A percentile compares a stretch with the other conserved stretches of the same genome.
These are phyloP conservation scores for Lepidocolaptes lacrymiger DNA, from an alignment of 2,797 vertebrate genomes.

Conservation along the genomic window DNA sequence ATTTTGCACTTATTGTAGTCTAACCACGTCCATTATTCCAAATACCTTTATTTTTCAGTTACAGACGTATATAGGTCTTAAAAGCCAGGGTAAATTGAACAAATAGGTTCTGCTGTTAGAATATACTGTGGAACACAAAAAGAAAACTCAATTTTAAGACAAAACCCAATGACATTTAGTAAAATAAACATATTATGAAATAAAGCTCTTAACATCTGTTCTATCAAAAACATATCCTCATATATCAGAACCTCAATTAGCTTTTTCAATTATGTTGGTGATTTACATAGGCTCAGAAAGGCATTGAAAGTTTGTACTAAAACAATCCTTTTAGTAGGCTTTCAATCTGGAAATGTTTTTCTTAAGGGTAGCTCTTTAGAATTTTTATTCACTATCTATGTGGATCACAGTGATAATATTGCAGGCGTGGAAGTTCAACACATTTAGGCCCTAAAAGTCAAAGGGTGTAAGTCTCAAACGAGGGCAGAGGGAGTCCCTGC, in stretches of 20 bases:
- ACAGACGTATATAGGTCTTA: not conserved
- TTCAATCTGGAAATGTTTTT: not conserved
- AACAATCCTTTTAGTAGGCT: not conserved
- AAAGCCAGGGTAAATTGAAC: not conserved
- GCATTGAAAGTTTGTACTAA: not conserved
- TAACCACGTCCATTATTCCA: not conserved
- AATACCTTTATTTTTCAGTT: not conserved
- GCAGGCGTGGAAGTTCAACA: not conserved
- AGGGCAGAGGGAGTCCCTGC: not conserved
- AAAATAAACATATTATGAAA: slow-evolving; percentile 3
- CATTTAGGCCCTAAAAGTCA: not conserved
- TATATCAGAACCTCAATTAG: not conserved
- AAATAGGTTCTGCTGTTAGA: not conserved
- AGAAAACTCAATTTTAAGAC: not conserved
- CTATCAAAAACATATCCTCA: not conserved
- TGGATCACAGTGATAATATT: not conserved
- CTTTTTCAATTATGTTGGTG: not conserved
- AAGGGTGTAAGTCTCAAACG: not conserved
- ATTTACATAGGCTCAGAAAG: not conserved
- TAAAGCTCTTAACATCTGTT: not conserved
- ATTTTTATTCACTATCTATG: not conserved
- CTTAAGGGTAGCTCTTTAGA: not conserved
- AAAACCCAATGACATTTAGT: not conserved
- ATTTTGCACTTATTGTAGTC: not conserved
- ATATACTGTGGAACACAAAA: not conserved